Evolutionary conservation across 2,797 vertebrate genomes (phyloP).

Genomic region (Lithobates pipiens): DNA sequence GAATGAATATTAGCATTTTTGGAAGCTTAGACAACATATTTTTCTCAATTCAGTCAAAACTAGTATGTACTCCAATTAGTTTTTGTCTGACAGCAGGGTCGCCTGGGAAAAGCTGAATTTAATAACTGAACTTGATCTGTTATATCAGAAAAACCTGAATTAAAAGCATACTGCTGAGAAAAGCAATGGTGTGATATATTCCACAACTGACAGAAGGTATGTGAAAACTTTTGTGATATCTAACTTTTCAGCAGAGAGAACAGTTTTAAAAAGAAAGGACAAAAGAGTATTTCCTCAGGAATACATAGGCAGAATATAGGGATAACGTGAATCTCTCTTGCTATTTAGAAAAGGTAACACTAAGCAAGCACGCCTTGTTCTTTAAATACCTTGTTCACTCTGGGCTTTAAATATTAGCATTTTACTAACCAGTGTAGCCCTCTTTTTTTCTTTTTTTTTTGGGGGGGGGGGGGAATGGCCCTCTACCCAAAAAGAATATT

Average conservation of each 20-base stretch:
- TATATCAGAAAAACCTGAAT: slow-evolving; percentile 1
- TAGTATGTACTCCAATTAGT: background rate
- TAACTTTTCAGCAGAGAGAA: background rate
- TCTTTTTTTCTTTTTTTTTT: too few relatives aligned
- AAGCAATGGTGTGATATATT: background rate
- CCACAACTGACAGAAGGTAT: background rate
- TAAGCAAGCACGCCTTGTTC: background rate
- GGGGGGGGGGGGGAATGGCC: too few relatives aligned
- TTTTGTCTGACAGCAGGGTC: slow-evolving; percentile 4
- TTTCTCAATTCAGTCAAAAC: slow-evolving; percentile 12
- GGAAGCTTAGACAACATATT: slow-evolving; percentile 6
- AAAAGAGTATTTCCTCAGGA: background rate
- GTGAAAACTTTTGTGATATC: background rate
- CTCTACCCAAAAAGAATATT: too few relatives aligned
- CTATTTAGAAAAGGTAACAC: background rate
- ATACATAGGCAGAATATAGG: background rate
- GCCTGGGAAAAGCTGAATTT: background rate
- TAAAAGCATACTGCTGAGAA: background rate
- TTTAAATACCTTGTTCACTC: background rate
- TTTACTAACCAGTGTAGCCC: too few relatives aligned
- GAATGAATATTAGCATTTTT: slow-evolving; percentile 13
- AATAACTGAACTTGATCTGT: background rate
- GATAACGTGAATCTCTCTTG: background rate
- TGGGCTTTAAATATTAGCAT: too few relatives aligned
- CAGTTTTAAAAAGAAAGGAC: background rate